These are phyloP conservation scores for Rhodeus uyekii DNA, from an alignment of 2,797 vertebrate species.

Conservation along the genomic window DNA sequence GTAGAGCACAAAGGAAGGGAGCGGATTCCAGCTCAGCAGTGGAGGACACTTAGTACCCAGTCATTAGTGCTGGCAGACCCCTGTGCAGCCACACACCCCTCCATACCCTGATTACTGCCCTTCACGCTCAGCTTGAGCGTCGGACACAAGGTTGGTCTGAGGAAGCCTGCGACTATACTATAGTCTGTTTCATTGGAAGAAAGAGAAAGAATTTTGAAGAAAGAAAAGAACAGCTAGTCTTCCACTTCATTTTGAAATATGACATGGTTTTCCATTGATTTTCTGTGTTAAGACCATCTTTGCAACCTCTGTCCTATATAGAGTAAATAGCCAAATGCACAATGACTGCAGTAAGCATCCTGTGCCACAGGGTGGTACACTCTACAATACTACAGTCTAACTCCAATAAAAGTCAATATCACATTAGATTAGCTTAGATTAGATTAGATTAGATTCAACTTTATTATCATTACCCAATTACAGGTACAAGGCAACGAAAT, in stretches of 20 bases:
- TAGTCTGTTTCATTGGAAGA: not conserved
- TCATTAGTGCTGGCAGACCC: constrained; percentile 44
- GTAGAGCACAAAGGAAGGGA: constrained; percentile 14
- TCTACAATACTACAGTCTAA: constrained; percentile 32
- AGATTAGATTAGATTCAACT: too few species aligned
- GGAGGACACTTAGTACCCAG: constrained; percentile 28
- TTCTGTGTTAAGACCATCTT: not conserved
- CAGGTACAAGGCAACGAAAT: too few species aligned
- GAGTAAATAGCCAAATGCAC: not conserved
- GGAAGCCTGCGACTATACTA: not conserved
- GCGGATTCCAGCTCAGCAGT: constrained; percentile 23
- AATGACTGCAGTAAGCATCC: constrained; percentile 33
- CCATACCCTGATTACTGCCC: constrained; percentile 48
- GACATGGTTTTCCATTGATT: not conserved
- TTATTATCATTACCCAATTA: too few species aligned
- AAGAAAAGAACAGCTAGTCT: not conserved
- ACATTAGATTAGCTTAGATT: too few species aligned
- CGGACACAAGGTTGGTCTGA: not conserved
- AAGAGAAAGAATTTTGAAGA: not conserved
- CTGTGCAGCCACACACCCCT: not conserved
- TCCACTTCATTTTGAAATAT: not conserved
- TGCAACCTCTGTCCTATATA: not conserved
- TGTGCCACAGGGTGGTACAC: constrained; percentile 52
- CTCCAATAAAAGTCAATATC: not conserved
- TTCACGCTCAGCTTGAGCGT: constrained; percentile 33